Percentiles rank a stretch among this genome's conserved stretches.
Conservation (phyloP, 2,888 invertebrate species). For the Tipula unca region DNA sequence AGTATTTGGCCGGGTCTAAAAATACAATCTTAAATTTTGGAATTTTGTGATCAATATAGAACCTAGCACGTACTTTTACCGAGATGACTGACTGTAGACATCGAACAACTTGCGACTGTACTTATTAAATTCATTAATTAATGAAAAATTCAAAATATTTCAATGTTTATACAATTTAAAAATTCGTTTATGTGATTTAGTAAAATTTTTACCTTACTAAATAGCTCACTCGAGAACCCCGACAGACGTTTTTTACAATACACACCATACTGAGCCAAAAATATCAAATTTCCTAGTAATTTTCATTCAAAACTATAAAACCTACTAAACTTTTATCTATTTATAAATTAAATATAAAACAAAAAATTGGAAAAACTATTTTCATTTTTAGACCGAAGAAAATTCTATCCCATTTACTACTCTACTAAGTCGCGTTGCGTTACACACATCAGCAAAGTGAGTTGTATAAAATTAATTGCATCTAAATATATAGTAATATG, state of each 20-base stretch:
- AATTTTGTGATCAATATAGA: no score
- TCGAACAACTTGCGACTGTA: no score
- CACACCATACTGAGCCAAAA: not conserved
- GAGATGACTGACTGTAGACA: no score
- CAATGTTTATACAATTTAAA: no score
- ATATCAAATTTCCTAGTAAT: not conserved
- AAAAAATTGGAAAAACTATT: not conserved
- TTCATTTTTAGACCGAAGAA: not conserved
- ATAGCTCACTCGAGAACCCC: not conserved
- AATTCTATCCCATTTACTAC: not conserved
- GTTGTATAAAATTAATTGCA: not conserved
- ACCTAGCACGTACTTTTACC: no score
- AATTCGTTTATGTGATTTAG: no score
- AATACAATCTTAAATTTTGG: no score
- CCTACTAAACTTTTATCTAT: not conserved
- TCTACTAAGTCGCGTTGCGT: not conserved
- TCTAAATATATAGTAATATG: not conserved
- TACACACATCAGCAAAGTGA: not conserved
- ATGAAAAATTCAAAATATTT: no score
- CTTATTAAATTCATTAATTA: no score
- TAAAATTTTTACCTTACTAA: not conserved
- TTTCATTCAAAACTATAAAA: constrained; percentile 14
- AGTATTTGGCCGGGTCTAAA: no score
- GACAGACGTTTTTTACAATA: not conserved
- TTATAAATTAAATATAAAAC: not conserved